Evolutionary conservation across 2,888 invertebrate genomes (phyloP).

Genomic region (Pachydiplax longipennis): DNA sequence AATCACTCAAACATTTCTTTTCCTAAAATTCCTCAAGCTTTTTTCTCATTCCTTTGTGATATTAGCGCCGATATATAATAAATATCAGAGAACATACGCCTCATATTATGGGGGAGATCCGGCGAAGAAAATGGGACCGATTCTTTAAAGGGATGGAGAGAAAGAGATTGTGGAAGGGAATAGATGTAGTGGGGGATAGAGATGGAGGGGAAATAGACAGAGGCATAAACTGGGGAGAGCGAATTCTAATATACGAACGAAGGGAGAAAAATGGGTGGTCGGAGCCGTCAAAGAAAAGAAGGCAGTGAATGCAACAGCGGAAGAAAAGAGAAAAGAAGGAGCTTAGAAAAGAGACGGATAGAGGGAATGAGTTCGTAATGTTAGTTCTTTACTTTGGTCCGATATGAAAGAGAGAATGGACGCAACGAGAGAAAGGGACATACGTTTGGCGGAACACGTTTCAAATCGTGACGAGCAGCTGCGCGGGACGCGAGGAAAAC

Average conservation of each 20-base stretch:
- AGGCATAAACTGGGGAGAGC: not conserved
- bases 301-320: not conserved
- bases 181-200: not conserved
- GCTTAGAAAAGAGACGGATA: not conserved
- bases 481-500: not conserved
- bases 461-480: constrained; percentile 10
- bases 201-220: not conserved
- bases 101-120: not conserved
- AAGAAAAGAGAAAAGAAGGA: not conserved
- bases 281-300: not conserved
- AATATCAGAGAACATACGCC: not conserved
- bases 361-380: not conserved
- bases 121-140: not conserved
- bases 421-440: not conserved
- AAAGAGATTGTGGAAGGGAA: not conserved
- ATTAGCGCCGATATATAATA: no score
- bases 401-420: not conserved
- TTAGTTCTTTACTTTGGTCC: not conserved
- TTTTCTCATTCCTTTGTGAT: no score
- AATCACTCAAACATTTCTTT: no score
- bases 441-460: constrained; percentile 11
- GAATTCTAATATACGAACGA: not conserved
- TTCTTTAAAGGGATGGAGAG: not conserved
- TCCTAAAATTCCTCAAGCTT: no score
- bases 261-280: not conserved